Evolutionary conservation across 1,140 invertebrate genomes (phyloP).

Genomic region (Metaphire vulgaris): DNA sequence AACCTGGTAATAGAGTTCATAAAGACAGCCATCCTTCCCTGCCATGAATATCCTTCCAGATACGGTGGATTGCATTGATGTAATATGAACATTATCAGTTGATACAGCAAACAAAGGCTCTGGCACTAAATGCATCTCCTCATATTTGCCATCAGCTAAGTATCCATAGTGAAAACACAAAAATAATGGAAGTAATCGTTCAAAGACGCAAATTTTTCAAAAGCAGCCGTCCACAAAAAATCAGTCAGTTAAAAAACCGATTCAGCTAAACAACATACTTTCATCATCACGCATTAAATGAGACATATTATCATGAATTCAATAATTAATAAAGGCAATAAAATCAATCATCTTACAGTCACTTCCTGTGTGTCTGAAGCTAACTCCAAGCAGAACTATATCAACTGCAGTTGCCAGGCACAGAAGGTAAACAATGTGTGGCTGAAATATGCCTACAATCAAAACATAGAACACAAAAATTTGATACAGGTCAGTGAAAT

Average conservation of each 20-base stretch:
- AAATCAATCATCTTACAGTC: neutral
- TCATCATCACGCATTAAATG: neutral
- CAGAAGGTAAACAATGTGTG: slow-evolving; percentile 84
- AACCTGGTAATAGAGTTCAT: slow-evolving; percentile 91
- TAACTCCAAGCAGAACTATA: slow-evolving; percentile 80
- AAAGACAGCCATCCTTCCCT: slow-evolving; percentile 85
- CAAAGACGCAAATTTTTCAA: neutral
- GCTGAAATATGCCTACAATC: slow-evolving; percentile 59
- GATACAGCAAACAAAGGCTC: slow-evolving; percentile 86
- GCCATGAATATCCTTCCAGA: slow-evolving; percentile 90
- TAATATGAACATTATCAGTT: slow-evolving; percentile 82
- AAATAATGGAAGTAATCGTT: neutral
- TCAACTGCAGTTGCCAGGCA: slow-evolving; percentile 86
- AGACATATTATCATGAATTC: neutral
- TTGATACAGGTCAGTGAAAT: neutral
- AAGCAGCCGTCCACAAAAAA: neutral
- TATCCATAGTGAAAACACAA: neutral
- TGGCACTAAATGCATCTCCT: slow-evolving; percentile 86
- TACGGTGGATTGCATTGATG: slow-evolving; percentile 70
- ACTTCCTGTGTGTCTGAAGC: slow-evolving; percentile 51
- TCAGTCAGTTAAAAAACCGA: neutral
- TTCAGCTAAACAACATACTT: neutral
- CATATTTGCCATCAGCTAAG: slow-evolving; percentile 8
- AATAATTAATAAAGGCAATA: too few species aligned
- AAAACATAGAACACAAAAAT: too few species aligned